Percentiles rank a stretch among this genome's conserved stretches.
phyloP scores from a whole-genome alignment of 2,888 invertebrate genomes.

The Dolichopus griseipennis region DNA sequence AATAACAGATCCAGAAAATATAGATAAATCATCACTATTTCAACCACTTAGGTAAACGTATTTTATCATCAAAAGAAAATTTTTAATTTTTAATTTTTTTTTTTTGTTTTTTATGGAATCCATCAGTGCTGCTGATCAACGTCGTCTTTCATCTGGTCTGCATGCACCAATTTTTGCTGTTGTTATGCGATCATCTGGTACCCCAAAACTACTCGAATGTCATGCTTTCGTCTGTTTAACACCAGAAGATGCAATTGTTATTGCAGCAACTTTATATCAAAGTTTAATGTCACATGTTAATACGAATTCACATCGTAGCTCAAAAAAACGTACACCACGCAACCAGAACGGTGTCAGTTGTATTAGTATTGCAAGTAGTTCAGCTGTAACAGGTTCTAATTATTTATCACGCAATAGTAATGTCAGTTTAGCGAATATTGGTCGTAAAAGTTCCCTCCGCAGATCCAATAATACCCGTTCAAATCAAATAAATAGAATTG shows the following conservation, averaged over 20 bases:
- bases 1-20: constrained; percentile 70
- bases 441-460: constrained; percentile 35
- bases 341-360: constrained; percentile 69
- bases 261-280: constrained; percentile 84
- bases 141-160: constrained; percentile 44
- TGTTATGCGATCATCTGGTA: constrained; percentile 70
- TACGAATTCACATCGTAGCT: constrained; percentile 42
- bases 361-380: constrained; percentile 63
- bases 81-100: not conserved
- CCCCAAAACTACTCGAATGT: constrained; percentile 74
- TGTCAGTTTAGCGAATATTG: constrained; percentile 25
- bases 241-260: constrained; percentile 83
- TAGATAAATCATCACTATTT: constrained; percentile 63
- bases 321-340: constrained; percentile 50
- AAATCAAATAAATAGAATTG: constrained; percentile 14
- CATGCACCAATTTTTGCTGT: constrained; percentile 84
- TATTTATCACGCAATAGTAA: constrained; percentile 32
- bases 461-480: constrained; percentile 30
- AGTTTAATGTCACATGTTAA: constrained; percentile 76
- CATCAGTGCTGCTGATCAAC: constrained; percentile 36
- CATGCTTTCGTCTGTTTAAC: constrained; percentile 85
- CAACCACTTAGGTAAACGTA: constrained; percentile 40
- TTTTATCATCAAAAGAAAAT: not conserved
- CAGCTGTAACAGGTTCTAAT: constrained; percentile 39
- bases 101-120: not conserved